phyloP scores from a whole-genome alignment of 2,113 vertebrate species.

The Talpa occidentalis region DNA sequence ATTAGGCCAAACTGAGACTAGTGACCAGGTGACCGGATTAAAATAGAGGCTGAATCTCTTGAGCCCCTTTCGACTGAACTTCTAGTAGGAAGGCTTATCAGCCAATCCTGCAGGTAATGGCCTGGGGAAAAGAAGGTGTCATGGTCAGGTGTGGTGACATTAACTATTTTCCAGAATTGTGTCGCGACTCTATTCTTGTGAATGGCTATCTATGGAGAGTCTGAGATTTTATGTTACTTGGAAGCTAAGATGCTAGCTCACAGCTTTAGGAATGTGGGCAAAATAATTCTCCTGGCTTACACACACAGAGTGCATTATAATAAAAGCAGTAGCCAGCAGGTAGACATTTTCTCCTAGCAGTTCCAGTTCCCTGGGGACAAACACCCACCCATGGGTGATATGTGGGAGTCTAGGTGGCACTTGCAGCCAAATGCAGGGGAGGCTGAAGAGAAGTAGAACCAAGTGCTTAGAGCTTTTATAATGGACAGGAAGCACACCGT shows the following conservation, averaged over 20 bases:
- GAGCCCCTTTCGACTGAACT: background rate
- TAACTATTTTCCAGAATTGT: background rate
- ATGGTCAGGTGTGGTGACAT: background rate
- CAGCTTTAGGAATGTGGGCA: background rate
- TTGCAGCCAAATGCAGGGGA: background rate
- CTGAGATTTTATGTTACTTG: background rate
- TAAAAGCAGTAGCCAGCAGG: background rate
- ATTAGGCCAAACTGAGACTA: background rate
- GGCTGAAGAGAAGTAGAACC: background rate
- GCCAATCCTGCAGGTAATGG: too few relatives aligned
- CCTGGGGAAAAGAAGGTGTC: background rate
- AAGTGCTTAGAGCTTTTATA: rapidly evolving
- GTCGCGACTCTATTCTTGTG: background rate
- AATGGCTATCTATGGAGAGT: background rate
- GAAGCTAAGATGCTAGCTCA: background rate
- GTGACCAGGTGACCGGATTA: background rate
- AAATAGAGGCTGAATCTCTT: background rate
- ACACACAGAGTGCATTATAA: background rate
- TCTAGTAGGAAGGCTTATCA: background rate
- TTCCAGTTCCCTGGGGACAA: background rate
- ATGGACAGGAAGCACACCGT: background rate
- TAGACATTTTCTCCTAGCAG: background rate
- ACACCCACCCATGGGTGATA: background rate
- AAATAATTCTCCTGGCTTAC: background rate
- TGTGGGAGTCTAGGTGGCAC: too few relatives aligned